A percentile compares a stretch with the other conserved stretches of the same genome.
phyloP scores from a whole-genome alignment of 2,113 vertebrate genomes.

The Trogon melanurus region DNA sequence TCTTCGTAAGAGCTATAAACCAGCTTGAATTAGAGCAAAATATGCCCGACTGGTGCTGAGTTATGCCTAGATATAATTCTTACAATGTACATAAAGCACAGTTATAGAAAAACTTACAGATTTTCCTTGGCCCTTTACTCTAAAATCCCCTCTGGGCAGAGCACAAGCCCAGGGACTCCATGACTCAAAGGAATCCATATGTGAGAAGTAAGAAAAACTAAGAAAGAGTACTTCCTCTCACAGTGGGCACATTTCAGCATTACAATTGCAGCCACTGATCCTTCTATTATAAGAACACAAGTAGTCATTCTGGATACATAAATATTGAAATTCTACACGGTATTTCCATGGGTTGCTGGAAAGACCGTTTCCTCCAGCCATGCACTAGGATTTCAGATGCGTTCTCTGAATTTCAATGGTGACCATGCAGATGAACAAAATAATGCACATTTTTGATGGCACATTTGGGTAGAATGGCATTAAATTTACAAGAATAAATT shows the following conservation, averaged over 20 bases:
- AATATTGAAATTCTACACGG: not conserved
- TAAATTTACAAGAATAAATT: slow-evolving; percentile 60
- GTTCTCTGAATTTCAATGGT: slow-evolving; percentile 43
- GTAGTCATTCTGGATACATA: not conserved
- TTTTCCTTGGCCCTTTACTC: not conserved
- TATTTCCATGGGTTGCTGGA: not conserved
- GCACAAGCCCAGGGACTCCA: not conserved
- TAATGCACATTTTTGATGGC: slow-evolving; percentile 59
- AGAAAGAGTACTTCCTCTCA: not conserved
- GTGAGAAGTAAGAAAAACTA: not conserved
- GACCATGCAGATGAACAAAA: slow-evolving; percentile 39
- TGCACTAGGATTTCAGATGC: not conserved
- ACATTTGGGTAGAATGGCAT: slow-evolving; percentile 36
- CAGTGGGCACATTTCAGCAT: not conserved
- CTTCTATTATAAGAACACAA: not conserved
- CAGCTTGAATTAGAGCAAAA: not conserved
- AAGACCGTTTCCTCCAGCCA: not conserved
- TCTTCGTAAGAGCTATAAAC: not conserved
- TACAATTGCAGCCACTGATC: not conserved
- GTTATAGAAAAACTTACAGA: not conserved
- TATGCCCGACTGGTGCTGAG: not conserved
- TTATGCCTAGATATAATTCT: not conserved
- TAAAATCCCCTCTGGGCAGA: not conserved
- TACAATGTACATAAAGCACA: not conserved
- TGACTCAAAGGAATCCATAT: not conserved